Evolutionary conservation across 2,113 vertebrate species (phyloP).

Genomic region (Burhinus oedicnemus): DNA sequence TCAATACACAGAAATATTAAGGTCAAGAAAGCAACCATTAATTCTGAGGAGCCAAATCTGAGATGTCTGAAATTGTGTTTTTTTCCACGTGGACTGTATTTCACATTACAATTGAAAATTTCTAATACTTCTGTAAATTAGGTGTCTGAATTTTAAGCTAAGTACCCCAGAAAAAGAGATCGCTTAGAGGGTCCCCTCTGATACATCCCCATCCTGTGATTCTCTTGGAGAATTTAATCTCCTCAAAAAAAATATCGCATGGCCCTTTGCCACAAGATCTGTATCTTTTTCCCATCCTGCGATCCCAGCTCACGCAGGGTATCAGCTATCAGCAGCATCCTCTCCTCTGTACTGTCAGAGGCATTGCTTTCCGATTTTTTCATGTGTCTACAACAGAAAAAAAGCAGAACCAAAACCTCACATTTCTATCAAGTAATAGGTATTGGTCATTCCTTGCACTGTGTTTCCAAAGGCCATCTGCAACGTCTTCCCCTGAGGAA

Average conservation of each 20-base stretch:
- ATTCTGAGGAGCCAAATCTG: neutral
- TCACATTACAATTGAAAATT: neutral
- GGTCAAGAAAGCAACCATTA: neutral
- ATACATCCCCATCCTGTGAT: neutral
- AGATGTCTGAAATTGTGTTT: neutral
- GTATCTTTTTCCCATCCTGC: accelerated
- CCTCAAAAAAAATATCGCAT: accelerated
- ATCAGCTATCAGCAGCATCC: neutral
- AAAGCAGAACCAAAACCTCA: neutral
- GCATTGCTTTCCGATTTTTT: neutral
- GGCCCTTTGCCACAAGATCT: neutral
- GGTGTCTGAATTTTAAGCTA: neutral
- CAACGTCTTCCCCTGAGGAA: neutral
- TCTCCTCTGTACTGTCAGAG: accelerated
- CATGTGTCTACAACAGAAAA: neutral
- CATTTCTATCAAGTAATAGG: neutral
- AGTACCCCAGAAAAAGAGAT: neutral
- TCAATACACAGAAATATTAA: neutral
- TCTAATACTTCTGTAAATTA: neutral
- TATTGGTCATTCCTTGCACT: neutral
- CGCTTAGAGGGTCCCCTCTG: neutral
- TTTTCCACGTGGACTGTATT: neutral
- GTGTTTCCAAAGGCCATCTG: neutral
- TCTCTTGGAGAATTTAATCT: neutral
- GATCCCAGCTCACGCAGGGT: accelerated